Evolutionary conservation across 2,797 vertebrate species (phyloP).

Genomic region (Danio tinwini): DNA sequence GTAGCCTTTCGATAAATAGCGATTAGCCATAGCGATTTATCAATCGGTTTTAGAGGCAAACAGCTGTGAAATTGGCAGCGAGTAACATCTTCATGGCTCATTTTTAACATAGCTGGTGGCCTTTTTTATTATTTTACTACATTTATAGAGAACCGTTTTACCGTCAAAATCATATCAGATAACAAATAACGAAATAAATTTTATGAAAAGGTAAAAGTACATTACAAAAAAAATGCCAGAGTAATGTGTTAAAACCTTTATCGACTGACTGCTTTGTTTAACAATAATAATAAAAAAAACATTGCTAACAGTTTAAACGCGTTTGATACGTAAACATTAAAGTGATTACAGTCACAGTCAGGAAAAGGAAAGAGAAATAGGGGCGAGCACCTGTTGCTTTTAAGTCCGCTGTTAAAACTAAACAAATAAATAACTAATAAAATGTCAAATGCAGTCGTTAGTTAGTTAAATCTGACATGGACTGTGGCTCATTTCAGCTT

Average conservation of each 20-base stretch:
- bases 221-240: background rate
- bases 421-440: constrained; percentile 37
- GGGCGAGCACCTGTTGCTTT: constrained; percentile 25
- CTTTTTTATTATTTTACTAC: constrained; percentile 12
- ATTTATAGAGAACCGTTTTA: constrained; percentile 30
- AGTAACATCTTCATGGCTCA: too few relatives aligned
- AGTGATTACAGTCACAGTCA: constrained; percentile 18
- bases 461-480: constrained; percentile 68
- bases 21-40: constrained; percentile 3
- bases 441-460: constrained; percentile 1
- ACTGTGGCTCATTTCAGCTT: constrained; percentile 63
- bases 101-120: constrained; percentile 41
- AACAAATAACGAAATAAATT: too few relatives aligned
- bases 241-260: background rate
- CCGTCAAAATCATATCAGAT: background rate
- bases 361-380: background rate
- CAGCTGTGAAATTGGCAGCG: too few relatives aligned
- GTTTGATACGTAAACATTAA: constrained; percentile 3
- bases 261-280: background rate
- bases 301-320: too few relatives aligned
- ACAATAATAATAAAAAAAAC: background rate
- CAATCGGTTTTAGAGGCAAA: too few relatives aligned
- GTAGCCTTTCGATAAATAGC: background rate
- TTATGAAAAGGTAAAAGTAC: background rate
- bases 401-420: constrained; percentile 12